Evolutionary conservation across 2,113 vertebrate species (phyloP), one percentile per base, ranked within the genome.

Genomic region (Myrmecophaga tridactyla): DNA sequence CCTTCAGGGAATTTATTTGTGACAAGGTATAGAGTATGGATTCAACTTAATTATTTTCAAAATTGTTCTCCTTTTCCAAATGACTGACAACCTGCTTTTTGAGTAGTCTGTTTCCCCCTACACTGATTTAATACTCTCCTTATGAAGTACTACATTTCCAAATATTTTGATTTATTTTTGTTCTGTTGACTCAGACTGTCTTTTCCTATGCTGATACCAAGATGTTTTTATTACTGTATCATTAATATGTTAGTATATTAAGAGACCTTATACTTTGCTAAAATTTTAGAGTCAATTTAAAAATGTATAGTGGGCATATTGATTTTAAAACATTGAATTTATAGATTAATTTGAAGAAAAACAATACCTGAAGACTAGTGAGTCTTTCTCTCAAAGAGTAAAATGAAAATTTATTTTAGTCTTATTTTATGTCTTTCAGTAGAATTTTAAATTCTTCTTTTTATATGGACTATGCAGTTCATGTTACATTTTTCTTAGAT

Each of bases 31-130:
- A 95, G 93, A 75, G 43, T 39, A 81, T 90, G 46, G 53, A 81
- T 87, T 95, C 14, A 78, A 17, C 73, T 83, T 89, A 95, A 86
- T 94, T 81, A 65, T 90, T 92, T 97, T 58, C 63, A 60, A 60
- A 86, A 51, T 87, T 86, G 31, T 41, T 92, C 34, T 96, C 9
- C 7, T 90, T 96, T 94, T 90, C 73, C 73, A 93, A 63, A 63
- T 69, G 62, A 20, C 56, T 93, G 29, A 65, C 10, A 84, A 46
- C 14, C 43, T 89, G 14, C 60, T 94, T 86, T 51, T 77, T n/a
- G 39, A 77, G 20, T 76, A 88, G 65, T 77, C 53, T 15, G 34
- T 62, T 92, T 86, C 81, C 17, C 17, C 46, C 48, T 86, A 65
- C 48, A 72, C 53, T 77, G 46, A 94, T 65, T 76, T 90, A 92